Conservation (phyloP, 2,113 vertebrate genomes). For the Tupaia chinensis region DNA sequence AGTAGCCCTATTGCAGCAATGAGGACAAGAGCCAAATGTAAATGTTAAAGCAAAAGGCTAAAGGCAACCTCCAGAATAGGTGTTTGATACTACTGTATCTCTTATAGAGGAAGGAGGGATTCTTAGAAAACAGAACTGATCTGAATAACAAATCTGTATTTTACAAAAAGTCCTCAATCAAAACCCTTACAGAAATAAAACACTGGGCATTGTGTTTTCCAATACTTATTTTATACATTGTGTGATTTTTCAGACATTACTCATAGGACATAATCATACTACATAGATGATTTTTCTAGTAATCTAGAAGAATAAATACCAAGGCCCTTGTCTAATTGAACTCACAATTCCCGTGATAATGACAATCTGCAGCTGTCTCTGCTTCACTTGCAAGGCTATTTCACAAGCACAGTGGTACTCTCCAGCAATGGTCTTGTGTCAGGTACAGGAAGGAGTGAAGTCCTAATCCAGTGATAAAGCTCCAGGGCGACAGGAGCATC, state of each 20-base stretch:
- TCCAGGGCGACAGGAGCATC: background rate
- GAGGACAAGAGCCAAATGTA: background rate
- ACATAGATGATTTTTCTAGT: background rate
- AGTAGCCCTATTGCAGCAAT: background rate
- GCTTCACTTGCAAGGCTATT: background rate
- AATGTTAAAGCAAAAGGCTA: background rate
- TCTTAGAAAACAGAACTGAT: background rate
- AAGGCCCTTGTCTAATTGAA: background rate
- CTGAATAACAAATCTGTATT: background rate
- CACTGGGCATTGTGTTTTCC: background rate
- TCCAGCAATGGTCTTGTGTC: background rate
- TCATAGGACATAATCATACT: background rate
- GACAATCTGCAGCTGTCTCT: background rate
- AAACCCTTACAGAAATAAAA: conserved; percentile 6
- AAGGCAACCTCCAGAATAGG: background rate
- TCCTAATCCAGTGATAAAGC: background rate
- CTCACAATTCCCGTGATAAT: background rate
- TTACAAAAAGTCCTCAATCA: background rate
- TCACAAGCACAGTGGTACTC: background rate
- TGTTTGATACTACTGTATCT: background rate
- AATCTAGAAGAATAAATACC: background rate
- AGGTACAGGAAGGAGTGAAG: background rate
- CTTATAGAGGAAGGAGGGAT: background rate
- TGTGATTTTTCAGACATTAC: background rate
- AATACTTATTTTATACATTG: background rate